Evolutionary conservation across 2,888 invertebrate species (phyloP), one percentile per base, ranked within the genome.

Genomic region (Thymelicus sylvestris): DNA sequence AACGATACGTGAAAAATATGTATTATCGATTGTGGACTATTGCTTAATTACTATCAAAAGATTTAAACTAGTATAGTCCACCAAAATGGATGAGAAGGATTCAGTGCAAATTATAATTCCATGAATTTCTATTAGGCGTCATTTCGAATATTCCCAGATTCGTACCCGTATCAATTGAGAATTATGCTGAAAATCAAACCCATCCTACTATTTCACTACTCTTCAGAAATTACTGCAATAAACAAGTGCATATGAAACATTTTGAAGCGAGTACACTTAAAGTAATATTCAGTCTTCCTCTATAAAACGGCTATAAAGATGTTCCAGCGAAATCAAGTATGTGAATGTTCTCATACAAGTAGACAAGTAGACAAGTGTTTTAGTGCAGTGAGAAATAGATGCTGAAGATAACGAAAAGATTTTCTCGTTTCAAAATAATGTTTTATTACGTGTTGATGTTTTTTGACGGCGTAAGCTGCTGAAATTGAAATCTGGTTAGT

Each of bases 241-340:
- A 70, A 64, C 70, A 64, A 65, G 60, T 60, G 59, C 65, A 59
- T 59, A 65, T 70, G 69, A 48, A 69, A 63, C 63, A 69, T 60
- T 67, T 41, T 65, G 64, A 70, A 65, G 60, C 59, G 65, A 50
- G 65, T 41, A 70, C 65, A 70, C 65, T 70, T 65, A 70, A 65
- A 70, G 70, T 70, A 70, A 70, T 70, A 70, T 70, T 70, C 70
- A 70, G 65, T 70, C 64, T 70, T 81, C 77, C 74, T 74, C 77
- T 74, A 80, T 87, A 87, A 86, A 86, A 86, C 78, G 78, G 79
- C 72, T 74, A 78, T 86, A 86, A 88, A 86, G 75, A 81, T 80
- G 79, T 76, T 79, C 74, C 74, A 71, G 75, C 75, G 76, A 77
- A 83, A 82, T 85, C 82, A 80, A 81, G 80, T 81, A 83, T 81